A percentile compares a stretch with the other conserved stretches of the same genome.
Evolutionary conservation across 2,797 vertebrate genomes (phyloP).

Genomic region (Spatula clypeata): DNA sequence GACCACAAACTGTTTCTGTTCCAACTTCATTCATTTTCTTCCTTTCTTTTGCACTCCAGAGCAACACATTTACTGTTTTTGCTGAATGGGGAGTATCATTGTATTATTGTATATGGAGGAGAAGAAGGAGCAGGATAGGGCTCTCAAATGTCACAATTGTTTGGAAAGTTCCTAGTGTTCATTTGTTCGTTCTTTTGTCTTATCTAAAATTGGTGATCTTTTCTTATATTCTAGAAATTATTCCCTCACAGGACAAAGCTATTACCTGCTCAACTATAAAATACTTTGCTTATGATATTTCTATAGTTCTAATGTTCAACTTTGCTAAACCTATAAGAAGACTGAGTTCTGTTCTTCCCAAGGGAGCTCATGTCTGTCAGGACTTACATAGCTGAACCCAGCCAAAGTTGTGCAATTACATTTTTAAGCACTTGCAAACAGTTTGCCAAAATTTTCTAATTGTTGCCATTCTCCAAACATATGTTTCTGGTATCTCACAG

Average conservation of each 20-base stretch:
- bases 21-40: slow-evolving; percentile 19
- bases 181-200: too few species aligned
- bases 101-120: neutral
- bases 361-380: slow-evolving; percentile 7
- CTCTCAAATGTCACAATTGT: neutral
- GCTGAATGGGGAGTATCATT: neutral
- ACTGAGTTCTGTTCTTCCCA: neutral
- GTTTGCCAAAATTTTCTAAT: slow-evolving; percentile 37
- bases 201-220: neutral
- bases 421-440: slow-evolving; percentile 26
- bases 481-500: neutral
- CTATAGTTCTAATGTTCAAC: neutral
- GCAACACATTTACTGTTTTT: neutral
- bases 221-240: neutral
- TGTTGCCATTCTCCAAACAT: neutral
- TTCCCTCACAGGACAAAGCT: neutral
- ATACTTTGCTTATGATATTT: neutral
- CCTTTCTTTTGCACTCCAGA: neutral
- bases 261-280: neutral
- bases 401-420: slow-evolving; percentile 49
- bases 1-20: neutral
- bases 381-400: slow-evolving; percentile 5
- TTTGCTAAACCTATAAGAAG: slow-evolving; percentile 18
- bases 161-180: neutral
- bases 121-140: neutral